Percentiles rank a stretch among this genome's conserved stretches.
Conservation (phyloP, 2,888 invertebrate genomes). For the Carcina quercana region DNA sequence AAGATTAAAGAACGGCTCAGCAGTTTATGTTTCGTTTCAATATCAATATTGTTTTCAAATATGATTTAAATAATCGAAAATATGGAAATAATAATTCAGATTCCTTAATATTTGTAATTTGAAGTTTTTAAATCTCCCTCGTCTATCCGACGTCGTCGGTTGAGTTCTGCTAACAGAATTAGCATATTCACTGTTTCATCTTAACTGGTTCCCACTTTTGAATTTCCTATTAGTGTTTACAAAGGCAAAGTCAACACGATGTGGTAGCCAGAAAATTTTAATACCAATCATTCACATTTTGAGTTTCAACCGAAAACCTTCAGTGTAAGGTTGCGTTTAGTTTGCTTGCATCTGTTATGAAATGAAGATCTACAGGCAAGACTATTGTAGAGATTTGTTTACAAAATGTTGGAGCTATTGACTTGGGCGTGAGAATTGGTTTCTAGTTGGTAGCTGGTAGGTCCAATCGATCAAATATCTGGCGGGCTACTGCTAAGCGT, state of each 20-base stretch:
- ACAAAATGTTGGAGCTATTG: constrained; percentile 61
- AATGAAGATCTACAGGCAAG: constrained; percentile 45
- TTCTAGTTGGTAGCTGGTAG: constrained; percentile 65
- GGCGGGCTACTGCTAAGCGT: constrained; percentile 50
- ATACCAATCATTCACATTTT: constrained; percentile 23
- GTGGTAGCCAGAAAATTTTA: constrained; percentile 49
- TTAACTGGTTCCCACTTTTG: constrained; percentile 68
- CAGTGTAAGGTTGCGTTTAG: constrained; percentile 21
- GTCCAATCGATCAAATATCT: constrained; percentile 57
- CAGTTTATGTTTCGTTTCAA: not conserved
- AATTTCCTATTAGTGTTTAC: constrained; percentile 71
- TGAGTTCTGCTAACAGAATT: constrained; percentile 44
- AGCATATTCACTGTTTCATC: constrained; percentile 69
- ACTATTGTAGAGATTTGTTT: constrained; percentile 64
- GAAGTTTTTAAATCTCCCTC: too few species aligned
- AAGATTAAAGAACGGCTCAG: not conserved
- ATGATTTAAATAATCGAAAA: not conserved
- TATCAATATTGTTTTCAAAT: constrained; percentile 6
- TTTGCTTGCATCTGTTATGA: constrained; percentile 29
- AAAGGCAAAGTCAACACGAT: constrained; percentile 65
- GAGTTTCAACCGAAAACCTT: constrained; percentile 2
- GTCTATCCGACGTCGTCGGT: constrained; percentile 24
- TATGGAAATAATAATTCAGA: constrained; percentile 19
- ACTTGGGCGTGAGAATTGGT: constrained; percentile 71
- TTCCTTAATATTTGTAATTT: constrained; percentile 2